Percentiles rank a stretch among this genome's conserved stretches.
phyloP scores from a whole-genome alignment of 2,888 invertebrate genomes.

The Aradus depressus region DNA sequence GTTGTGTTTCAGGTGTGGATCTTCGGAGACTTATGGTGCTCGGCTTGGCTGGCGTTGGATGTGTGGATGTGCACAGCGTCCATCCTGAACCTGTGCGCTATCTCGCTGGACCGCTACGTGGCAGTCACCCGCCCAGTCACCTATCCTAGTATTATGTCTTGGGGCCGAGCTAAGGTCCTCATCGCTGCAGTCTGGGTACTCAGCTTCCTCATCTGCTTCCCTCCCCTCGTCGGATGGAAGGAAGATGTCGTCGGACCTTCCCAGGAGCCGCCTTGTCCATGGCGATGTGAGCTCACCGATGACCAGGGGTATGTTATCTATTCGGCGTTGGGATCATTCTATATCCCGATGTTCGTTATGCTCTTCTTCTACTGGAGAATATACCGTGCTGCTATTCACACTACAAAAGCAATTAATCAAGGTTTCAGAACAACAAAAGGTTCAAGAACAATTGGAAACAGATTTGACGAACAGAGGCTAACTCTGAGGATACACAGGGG shows the following conservation, averaged over 20 bases:
- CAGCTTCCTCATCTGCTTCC: constrained; percentile 92
- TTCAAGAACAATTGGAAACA: constrained; percentile 46
- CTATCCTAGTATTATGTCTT: constrained; percentile 83
- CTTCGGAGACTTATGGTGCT: constrained; percentile 92
- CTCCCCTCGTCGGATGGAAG: constrained; percentile 90
- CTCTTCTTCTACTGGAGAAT: constrained; percentile 96
- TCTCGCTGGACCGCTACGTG: constrained; percentile 88
- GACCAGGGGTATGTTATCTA: constrained; percentile 93
- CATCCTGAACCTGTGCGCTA: constrained; percentile 90
- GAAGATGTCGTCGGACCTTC: constrained; percentile 38
- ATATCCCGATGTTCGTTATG: constrained; percentile 96
- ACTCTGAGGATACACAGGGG: constrained; percentile 86
- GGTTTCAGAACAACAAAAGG: constrained; percentile 81
- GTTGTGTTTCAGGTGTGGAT: constrained; percentile 76
- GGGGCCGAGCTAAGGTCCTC: constrained; percentile 69
- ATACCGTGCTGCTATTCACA: constrained; percentile 84
- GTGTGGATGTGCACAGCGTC: constrained; percentile 99
- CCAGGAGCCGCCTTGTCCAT: constrained; percentile 29
- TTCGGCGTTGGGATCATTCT: constrained; percentile 95
- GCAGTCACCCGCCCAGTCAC: constrained; percentile 93
- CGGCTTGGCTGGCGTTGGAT: constrained; percentile 92
- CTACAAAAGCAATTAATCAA: constrained; percentile 85
- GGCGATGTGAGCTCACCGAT: constrained; percentile 54
- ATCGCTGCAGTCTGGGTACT: constrained; percentile 91
- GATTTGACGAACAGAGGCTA: constrained; percentile 81